Evolutionary conservation across 2,888 invertebrate species (phyloP).

Genomic region (Epistrophe grossulariae): DNA sequence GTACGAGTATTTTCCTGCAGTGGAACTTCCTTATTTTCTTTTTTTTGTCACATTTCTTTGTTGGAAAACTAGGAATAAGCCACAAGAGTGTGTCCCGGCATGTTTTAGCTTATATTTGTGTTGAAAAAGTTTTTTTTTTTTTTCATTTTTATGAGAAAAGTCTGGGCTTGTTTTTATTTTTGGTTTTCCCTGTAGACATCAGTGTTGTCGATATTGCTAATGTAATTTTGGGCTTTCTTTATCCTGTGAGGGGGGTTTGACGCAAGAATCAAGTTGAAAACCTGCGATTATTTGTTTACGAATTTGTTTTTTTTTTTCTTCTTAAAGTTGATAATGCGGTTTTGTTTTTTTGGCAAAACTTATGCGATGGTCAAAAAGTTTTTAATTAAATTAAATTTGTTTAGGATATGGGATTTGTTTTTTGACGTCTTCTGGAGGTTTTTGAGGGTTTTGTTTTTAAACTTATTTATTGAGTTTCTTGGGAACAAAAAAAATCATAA

Average conservation of each 20-base stretch:
- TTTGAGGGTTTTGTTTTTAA: not conserved
- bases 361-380: not conserved
- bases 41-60: not conserved
- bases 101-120: not conserved
- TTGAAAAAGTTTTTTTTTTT: constrained; percentile 18
- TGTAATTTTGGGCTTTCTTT: not conserved
- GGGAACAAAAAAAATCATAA: not conserved
- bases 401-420: not conserved
- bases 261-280: constrained; percentile 44
- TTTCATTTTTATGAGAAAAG: constrained; percentile 24
- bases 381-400: constrained; percentile 17
- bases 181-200: constrained; percentile 11
- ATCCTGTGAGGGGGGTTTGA: not conserved
- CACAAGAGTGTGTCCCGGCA: not conserved
- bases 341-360: not conserved
- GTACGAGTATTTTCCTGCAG: not conserved
- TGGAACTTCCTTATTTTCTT: not conserved
- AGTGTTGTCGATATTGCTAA: constrained; percentile 12
- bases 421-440: not conserved
- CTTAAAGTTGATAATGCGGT: not conserved
- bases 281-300: constrained; percentile 60
- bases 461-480: not conserved
- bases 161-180: constrained; percentile 8
- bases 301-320: constrained; percentile 11
- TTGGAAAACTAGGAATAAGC: constrained; percentile 1